Percentiles rank a stretch among this genome's conserved stretches.
Conservation (phyloP, 2,888 invertebrate species). For the Chaetoderma sp. region DNA sequence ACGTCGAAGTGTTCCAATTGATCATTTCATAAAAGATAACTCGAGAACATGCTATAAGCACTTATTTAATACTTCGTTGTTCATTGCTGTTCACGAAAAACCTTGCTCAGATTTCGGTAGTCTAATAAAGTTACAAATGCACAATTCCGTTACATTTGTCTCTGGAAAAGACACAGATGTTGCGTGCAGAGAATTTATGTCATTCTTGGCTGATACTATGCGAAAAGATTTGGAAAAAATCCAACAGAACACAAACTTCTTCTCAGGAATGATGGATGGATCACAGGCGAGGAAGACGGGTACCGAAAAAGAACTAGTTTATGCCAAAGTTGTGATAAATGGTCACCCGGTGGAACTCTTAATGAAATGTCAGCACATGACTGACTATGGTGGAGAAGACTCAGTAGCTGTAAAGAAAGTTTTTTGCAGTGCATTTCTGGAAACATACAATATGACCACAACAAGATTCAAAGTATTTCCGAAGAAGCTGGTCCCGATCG, state of each 20-base stretch:
- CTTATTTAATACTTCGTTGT: background rate
- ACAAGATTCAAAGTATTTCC: too few relatives aligned
- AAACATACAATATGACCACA: background rate
- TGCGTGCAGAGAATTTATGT: conserved; percentile 8
- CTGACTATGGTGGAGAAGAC: conserved; percentile 9
- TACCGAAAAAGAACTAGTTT: conserved; percentile 10
- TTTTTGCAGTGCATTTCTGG: conserved; percentile 1
- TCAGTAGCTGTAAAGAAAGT: background rate
- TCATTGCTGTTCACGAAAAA: background rate
- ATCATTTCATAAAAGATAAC: background rate
- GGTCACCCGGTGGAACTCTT: conserved; percentile 4
- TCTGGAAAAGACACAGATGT: conserved; percentile 9
- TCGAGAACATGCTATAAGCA: background rate
- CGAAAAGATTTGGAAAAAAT: background rate
- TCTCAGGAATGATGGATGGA: conserved; percentile 8
- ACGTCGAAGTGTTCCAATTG: too few relatives aligned
- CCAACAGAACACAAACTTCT: background rate
- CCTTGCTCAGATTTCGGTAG: background rate
- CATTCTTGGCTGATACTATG: background rate
- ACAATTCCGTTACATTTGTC: conserved; percentile 1
- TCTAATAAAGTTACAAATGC: background rate
- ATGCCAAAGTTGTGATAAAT: conserved; percentile 8
- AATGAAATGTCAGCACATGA: conserved; percentile 1
- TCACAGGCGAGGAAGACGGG: conserved; percentile 13
- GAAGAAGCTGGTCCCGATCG: too few relatives aligned